Evolutionary conservation across 1,140 invertebrate genomes (phyloP).

Genomic region (Aphidius ervi): DNA sequence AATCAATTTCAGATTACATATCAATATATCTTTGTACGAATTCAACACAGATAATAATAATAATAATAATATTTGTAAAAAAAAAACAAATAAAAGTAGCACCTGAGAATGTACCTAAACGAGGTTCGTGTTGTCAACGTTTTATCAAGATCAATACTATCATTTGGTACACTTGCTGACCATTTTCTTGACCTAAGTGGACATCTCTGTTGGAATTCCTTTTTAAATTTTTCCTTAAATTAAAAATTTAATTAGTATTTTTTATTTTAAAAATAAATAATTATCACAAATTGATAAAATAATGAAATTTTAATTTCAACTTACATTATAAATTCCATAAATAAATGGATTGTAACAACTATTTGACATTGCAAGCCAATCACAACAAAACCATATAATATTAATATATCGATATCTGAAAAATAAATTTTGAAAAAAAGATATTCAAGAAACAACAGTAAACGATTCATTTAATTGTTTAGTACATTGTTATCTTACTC

Average conservation of each 20-base stretch:
- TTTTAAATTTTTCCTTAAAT: constrained; percentile 67
- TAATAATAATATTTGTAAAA: too few species aligned
- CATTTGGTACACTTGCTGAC: constrained; percentile 36
- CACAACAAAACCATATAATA: constrained; percentile 74
- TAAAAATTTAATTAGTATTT: constrained; percentile 20
- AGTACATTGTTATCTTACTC: constrained; percentile 54
- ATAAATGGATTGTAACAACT: constrained; percentile 84
- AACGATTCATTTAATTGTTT: neutral
- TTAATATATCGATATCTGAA: constrained; percentile 69
- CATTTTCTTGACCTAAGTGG: constrained; percentile 52
- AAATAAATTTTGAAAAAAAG: neutral
- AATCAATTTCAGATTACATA: too few species aligned
- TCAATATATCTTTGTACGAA: too few species aligned
- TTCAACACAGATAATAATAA: too few species aligned
- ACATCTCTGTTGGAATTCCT: constrained; percentile 65
- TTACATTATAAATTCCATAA: constrained; percentile 81
- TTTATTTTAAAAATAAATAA: neutral
- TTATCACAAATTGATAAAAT: neutral
- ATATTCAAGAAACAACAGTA: neutral
- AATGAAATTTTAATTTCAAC: constrained; percentile 39
- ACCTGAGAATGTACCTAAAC: constrained; percentile 33
- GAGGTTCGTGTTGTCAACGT: constrained; percentile 32
- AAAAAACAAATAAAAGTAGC: constrained; percentile 12
- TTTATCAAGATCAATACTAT: constrained; percentile 43
- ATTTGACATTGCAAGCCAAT: constrained; percentile 85